Evolutionary conservation across 2,888 invertebrate species (phyloP), one percentile per base, ranked within the genome.

Genomic region (Nephrotoma flavescens): DNA sequence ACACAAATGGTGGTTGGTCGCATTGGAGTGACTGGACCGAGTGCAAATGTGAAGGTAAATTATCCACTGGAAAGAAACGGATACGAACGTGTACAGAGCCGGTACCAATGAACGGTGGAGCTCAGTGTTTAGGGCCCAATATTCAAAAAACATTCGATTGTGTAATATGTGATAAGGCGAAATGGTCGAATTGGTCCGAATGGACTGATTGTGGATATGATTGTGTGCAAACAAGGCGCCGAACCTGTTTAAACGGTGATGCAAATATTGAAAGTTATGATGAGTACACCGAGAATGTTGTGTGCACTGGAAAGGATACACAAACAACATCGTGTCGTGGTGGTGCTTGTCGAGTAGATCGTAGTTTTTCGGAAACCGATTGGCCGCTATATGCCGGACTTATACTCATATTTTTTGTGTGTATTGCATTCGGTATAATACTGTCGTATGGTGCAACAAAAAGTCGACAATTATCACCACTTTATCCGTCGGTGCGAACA

Each of bases 141-240:
- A 93, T 94, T 86, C 96, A 96, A 91, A 95, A 95, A 90, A 94
- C 95, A 0, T 92, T 93, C 87, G 95, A 96, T 89, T 98, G 97
- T 91, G 93, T 94, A 52, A 93, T 94, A 0, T 94, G 95, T 89
- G 96, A 42, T 6, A 84, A 93, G 90, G 71, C 71, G 9, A 71
- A 90, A 84, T 98, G 98, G 98, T 96, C 97, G 57, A 93, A 95
- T 0, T 98, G 98, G 97, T 96, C 97, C 4, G 95, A 96, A 86
- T 98, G 98, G 98, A 97, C 97, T 19, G 95, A 96, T 87, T 99
- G 99, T 91, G 96, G 96, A 88, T 93, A 95, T 87, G 97, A 98
- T 92, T 98, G 98, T 92, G 93, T 95, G 88, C 97, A 98, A 92
- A 95, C 95, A 88, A 94, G 97, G 88, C 94, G 98, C 86, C 93